phyloP scores from a whole-genome alignment of 2,797 vertebrate genomes.

The Enteromius paludinosus region DNA sequence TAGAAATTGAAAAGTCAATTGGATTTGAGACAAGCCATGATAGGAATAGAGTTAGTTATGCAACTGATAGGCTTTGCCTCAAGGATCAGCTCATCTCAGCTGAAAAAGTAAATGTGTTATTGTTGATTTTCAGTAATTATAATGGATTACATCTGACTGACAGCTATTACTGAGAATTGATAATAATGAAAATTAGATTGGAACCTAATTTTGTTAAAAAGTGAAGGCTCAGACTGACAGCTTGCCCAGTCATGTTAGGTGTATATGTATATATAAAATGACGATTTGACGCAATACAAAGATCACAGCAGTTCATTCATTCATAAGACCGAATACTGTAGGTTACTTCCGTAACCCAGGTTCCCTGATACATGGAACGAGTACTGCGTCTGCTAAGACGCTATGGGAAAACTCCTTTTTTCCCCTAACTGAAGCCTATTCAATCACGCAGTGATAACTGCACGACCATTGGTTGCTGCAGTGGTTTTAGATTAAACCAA shows the following conservation, averaged over 20 bases:
- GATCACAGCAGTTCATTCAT: conserved; percentile 6
- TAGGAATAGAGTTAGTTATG: conserved; percentile 13
- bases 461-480: too few species aligned
- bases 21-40: not conserved
- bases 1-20: conserved; percentile 28
- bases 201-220: not conserved
- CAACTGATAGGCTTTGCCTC: conserved; percentile 7
- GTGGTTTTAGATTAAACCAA: too few species aligned
- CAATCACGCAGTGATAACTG: too few species aligned
- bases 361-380: too few species aligned
- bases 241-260: not conserved
- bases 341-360: too few species aligned
- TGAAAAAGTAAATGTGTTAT: not conserved
- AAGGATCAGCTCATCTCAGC: conserved; percentile 13
- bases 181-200: not conserved
- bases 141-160: not conserved
- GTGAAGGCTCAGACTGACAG: not conserved
- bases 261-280: not conserved
- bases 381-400: too few species aligned
- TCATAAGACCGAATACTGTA: not conserved
- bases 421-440: too few species aligned
- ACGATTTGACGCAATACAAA: not conserved
- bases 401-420: too few species aligned
- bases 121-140: conserved; percentile 20
- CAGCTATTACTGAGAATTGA: not conserved